Percentiles rank a stretch among this genome's conserved stretches.
phyloP scores from a whole-genome alignment of 2,888 invertebrate genomes.

The Oasisia sp. region DNA sequence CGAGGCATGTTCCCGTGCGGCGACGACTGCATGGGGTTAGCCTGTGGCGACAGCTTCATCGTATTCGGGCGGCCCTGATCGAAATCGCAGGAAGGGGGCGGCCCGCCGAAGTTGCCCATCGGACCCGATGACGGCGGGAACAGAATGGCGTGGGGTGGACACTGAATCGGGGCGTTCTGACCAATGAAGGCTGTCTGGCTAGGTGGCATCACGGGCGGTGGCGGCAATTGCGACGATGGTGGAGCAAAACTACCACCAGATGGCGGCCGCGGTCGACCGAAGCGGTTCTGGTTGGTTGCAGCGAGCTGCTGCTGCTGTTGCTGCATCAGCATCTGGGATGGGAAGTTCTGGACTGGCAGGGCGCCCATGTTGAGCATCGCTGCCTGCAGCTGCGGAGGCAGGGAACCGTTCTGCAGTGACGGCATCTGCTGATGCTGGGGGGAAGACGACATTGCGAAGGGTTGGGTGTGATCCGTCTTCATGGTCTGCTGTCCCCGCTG shows the following conservation, averaged over 20 bases:
- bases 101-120: neutral
- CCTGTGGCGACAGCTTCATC: neutral
- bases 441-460: neutral
- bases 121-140: neutral
- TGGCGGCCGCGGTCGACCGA: conserved; percentile 29
- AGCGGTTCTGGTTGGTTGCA: conserved; percentile 23
- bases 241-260: conserved; percentile 26
- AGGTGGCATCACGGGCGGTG: neutral
- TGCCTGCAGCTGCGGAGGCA: neutral
- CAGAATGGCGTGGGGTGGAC: neutral
- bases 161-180: neutral
- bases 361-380: neutral
- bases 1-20: conserved; percentile 1
- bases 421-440: conserved; percentile 20
- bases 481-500: conserved; percentile 35
- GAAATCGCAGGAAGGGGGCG: neutral
- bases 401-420: conserved; percentile 24
- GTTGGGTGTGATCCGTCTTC: neutral
- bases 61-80: neutral
- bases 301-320: conserved; percentile 20
- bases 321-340: conserved; percentile 29
- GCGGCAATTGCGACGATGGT: conserved; percentile 1
- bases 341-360: conserved; percentile 1
- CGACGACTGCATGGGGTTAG: neutral
- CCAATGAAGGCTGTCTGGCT: neutral